phyloP scores from a whole-genome alignment of 1,140 invertebrate genomes.

The Mya arenaria region DNA sequence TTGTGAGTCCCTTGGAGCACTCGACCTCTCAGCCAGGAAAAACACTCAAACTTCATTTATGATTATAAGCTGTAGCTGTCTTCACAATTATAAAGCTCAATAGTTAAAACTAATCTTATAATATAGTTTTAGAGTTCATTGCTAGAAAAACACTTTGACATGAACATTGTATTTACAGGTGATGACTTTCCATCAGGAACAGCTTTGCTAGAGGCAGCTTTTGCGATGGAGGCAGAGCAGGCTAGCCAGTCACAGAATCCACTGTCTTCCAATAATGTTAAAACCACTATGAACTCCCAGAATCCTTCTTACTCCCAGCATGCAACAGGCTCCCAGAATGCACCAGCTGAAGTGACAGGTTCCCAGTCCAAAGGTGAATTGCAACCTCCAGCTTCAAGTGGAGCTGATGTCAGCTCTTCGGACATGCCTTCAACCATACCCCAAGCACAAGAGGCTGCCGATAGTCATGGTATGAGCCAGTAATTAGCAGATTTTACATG shows the following conservation, averaged over 20 bases:
- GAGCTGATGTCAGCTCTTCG: not conserved
- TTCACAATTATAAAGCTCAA: not conserved
- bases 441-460: no score
- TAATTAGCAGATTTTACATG: no score
- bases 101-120: not conserved
- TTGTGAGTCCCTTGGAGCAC: no score
- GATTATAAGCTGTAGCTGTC: not conserved
- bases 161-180: not conserved
- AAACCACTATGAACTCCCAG: no score
- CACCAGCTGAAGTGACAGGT: not conserved
- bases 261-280: not conserved
- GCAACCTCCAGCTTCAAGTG: not conserved
- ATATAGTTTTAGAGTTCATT: not conserved
- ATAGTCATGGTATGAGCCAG: no score
- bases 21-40: not conserved
- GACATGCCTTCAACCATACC: not conserved
- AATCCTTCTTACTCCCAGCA: slow-evolving; percentile 9
- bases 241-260: not conserved
- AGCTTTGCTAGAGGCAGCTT: slow-evolving; percentile 36
- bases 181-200: slow-evolving; percentile 48
- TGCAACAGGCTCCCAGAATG: not conserved
- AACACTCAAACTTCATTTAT: not conserved
- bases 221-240: slow-evolving; percentile 24
- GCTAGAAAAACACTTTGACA: not conserved
- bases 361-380: not conserved